Percentiles rank a stretch among this genome's conserved stretches.
Evolutionary conservation across 92 coral and sea anemone genomes (phyloP).

Genomic region (Metridium senile): DNA sequence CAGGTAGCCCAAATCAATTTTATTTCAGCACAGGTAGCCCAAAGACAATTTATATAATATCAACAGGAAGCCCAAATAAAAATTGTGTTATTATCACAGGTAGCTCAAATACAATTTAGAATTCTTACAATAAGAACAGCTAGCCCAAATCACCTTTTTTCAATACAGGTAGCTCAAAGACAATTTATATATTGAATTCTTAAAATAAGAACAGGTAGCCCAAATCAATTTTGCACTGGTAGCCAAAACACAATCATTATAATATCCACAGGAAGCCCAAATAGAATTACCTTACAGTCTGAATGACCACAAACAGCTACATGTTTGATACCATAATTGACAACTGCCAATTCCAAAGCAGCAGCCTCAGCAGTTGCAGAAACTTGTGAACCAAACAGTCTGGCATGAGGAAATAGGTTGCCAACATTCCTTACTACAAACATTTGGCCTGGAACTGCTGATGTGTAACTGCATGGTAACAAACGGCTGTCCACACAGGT

Average conservation of each 20-base stretch:
- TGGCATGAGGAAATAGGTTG: slow-evolving; percentile 74
- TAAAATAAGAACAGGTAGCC: too few relatives aligned
- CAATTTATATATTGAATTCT: too few relatives aligned
- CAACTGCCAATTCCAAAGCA: slow-evolving; percentile 71
- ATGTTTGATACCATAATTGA: slow-evolving; percentile 57
- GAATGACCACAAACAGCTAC: slow-evolving; percentile 89
- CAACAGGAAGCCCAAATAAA: too few relatives aligned
- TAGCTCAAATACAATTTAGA: too few relatives aligned
- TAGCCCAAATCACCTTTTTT: too few relatives aligned
- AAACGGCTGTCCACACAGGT: slow-evolving; percentile 85
- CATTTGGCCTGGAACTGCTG: slow-evolving; percentile 81
- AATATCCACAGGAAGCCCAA: background rate
- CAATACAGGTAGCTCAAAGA: too few relatives aligned
- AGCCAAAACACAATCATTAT: background rate
- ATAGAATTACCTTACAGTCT: slow-evolving; percentile 69
- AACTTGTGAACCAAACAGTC: slow-evolving; percentile 62
- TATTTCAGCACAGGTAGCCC: too few relatives aligned
- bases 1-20: too few relatives aligned
- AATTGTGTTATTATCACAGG: too few relatives aligned
- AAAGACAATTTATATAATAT: too few relatives aligned
- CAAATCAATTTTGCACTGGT: too few relatives aligned
- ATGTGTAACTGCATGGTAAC: slow-evolving; percentile 55
- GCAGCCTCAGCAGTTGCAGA: slow-evolving; percentile 58
- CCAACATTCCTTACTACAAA: slow-evolving; percentile 84
- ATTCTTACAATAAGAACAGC: too few relatives aligned